Evolutionary conservation across 2,113 vertebrate species (phyloP).

Genomic region (Podilymbus podiceps): DNA sequence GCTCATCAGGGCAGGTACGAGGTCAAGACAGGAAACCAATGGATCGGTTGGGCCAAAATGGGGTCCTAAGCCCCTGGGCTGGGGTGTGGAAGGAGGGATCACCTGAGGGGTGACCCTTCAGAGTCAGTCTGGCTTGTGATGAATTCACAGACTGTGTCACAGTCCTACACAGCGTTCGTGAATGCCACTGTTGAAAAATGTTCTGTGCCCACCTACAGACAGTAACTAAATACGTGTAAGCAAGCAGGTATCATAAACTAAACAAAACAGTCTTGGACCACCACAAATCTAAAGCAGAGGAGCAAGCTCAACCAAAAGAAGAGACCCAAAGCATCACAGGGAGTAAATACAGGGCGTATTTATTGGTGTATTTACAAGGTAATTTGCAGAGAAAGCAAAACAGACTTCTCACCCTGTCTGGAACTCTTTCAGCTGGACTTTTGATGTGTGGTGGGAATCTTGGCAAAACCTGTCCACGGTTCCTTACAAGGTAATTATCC

Average conservation of each 20-base stretch:
- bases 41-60: rapidly evolving
- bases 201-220: neutral
- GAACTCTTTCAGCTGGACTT: neutral
- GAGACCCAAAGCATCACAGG: neutral
- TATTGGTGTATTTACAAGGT: neutral
- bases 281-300: neutral
- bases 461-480: neutral
- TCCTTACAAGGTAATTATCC: neutral
- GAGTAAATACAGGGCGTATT: neutral
- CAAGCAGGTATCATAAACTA: neutral
- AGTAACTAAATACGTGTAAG: neutral
- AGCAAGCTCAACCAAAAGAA: neutral
- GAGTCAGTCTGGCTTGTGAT: neutral
- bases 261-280: neutral
- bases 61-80: neutral
- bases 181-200: neutral
- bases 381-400: neutral
- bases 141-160: neutral
- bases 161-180: neutral
- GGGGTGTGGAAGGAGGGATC: neutral
- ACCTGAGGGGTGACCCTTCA: neutral
- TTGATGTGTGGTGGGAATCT: neutral
- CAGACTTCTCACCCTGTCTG: neutral
- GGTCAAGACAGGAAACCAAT: neutral
- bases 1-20: neutral